These are phyloP conservation scores for Thomomys bottae DNA, from an alignment of 2,113 vertebrate genomes.

Conservation along the genomic window DNA sequence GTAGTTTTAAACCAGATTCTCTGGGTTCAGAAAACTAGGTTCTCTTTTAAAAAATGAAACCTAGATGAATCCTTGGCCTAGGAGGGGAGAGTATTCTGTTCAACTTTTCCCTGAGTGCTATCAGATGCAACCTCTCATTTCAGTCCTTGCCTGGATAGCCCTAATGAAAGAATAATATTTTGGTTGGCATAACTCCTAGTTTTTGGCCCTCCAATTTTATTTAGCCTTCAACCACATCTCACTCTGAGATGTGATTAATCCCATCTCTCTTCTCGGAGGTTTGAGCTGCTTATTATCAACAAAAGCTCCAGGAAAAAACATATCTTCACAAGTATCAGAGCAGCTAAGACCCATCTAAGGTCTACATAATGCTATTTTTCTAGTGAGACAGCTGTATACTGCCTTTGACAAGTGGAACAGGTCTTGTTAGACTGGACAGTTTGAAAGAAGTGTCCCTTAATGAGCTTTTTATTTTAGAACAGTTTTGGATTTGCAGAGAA, in stretches of 20 bases:
- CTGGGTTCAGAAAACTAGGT: neutral
- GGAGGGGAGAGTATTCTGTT: neutral
- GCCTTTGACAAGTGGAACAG: neutral
- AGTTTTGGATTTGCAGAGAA: neutral
- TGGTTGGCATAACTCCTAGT: constrained; percentile 14
- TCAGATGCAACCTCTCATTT: neutral
- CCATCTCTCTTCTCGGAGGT: neutral
- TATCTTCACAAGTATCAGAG: neutral
- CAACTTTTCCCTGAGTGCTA: neutral
- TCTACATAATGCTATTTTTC: neutral
- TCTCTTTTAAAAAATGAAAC: constrained; percentile 11
- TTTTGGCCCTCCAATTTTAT: constrained; percentile 47
- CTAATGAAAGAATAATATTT: constrained; percentile 42
- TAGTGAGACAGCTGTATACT: neutral
- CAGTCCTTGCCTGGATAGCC: neutral
- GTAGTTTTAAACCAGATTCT: neutral
- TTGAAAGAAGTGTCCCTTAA: neutral
- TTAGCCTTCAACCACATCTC: constrained; percentile 40
- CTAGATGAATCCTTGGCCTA: neutral
- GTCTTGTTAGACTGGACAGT: neutral
- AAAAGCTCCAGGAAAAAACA: neutral
- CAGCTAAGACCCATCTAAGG: neutral
- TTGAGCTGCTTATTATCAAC: constrained; percentile 2
- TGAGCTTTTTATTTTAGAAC: constrained; percentile 21
- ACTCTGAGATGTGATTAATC: neutral